Percentiles rank a stretch among this genome's conserved stretches.
Evolutionary conservation across 2,797 vertebrate genomes (phyloP).

Genomic region (Clangula hyemalis): DNA sequence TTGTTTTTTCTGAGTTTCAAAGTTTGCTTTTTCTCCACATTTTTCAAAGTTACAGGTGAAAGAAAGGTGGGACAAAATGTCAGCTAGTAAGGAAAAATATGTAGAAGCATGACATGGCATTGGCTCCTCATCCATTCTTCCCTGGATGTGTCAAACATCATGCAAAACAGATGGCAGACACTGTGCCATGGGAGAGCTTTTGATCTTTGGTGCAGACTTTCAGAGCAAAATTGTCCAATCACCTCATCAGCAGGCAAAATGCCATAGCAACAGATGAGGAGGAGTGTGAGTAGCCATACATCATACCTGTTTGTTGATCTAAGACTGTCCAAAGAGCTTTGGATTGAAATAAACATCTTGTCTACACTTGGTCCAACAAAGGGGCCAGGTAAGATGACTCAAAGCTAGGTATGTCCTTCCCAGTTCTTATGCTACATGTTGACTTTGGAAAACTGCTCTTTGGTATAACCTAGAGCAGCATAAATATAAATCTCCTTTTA

Average conservation of each 20-base stretch:
- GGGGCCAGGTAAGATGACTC: background rate
- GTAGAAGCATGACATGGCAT: background rate
- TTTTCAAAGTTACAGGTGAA: background rate
- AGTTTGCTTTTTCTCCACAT: background rate
- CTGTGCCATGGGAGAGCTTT: constrained; percentile 23
- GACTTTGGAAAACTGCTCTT: background rate
- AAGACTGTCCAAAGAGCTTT: constrained; percentile 14
- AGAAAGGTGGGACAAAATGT: constrained; percentile 10
- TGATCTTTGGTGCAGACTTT: constrained; percentile 38
- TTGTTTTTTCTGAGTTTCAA: background rate
- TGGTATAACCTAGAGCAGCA: background rate
- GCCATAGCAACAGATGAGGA: constrained; percentile 53
- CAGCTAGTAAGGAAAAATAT: constrained; percentile 26
- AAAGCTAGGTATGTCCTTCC: background rate
- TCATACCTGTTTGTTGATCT: constrained; percentile 36
- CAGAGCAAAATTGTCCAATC: background rate
- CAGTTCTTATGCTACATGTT: background rate
- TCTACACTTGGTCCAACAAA: background rate
- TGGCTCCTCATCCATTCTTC: constrained; percentile 37
- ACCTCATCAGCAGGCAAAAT: constrained; percentile 40
- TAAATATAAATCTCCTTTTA: background rate
- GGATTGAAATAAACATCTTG: constrained; percentile 30
- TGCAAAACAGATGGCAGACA: constrained; percentile 51
- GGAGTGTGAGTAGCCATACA: constrained; percentile 40
- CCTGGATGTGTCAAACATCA: background rate